Conservation (phyloP, 2,797 vertebrate species). For the Podargus strigoides region DNA sequence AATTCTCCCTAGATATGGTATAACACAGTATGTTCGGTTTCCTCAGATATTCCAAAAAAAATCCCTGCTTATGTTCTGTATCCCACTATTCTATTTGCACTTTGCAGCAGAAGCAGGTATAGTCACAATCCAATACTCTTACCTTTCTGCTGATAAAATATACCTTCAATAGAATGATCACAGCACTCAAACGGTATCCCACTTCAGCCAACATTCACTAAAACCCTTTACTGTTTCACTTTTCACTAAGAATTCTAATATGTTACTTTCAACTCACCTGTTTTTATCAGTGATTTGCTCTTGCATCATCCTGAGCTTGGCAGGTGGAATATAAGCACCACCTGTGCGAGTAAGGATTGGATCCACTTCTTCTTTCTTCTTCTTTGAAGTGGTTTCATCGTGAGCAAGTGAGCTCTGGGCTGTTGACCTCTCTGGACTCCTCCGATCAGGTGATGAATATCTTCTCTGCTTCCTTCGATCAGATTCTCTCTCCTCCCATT, state of each 20-base stretch:
- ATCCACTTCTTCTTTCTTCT: slow-evolving; percentile 92
- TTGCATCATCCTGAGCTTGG: slow-evolving; percentile 97
- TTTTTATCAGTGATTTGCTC: slow-evolving; percentile 97
- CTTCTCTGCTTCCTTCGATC: slow-evolving; percentile 74
- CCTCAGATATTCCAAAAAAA: not conserved
- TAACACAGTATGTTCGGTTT: not conserved
- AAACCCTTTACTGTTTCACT: not conserved
- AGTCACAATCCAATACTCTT: not conserved
- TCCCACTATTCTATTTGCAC: not conserved
- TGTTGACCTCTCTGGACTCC: slow-evolving; percentile 53
- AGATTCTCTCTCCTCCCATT: slow-evolving; percentile 73
- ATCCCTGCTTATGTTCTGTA: not conserved
- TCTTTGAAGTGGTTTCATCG: slow-evolving; percentile 84
- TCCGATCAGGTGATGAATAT: slow-evolving; percentile 74
- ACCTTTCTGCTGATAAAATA: not conserved
- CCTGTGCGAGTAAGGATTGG: slow-evolving; percentile 94
- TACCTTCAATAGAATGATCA: not conserved
- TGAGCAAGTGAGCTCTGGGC: slow-evolving; percentile 59
- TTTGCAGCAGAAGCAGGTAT: not conserved
- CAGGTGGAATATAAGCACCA: slow-evolving; percentile 95
- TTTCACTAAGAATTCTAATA: not conserved
- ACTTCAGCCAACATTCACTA: not conserved
- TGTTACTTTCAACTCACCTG: slow-evolving; percentile 73
- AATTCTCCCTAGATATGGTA: fast-evolving
- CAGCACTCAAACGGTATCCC: not conserved